Percentiles rank a stretch among this genome's conserved stretches.
These are phyloP conservation scores for Dermolepida albohirtum DNA, from an alignment of 2,888 invertebrate species.

Conservation along the genomic window DNA sequence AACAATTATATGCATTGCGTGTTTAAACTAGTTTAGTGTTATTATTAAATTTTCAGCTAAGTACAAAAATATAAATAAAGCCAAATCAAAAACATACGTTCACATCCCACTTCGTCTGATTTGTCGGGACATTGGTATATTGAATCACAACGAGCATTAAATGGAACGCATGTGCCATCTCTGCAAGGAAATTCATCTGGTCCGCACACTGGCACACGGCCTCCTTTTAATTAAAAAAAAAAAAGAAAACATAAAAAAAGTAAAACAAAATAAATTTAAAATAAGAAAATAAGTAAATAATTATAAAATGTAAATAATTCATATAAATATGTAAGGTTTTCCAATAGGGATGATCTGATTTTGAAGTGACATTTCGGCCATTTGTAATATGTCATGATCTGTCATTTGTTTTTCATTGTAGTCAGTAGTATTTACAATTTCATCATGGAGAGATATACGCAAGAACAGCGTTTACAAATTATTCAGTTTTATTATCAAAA, in stretches of 20 bases:
- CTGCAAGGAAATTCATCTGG: slow-evolving; percentile 65
- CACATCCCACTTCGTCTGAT: slow-evolving; percentile 69
- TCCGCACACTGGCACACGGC: slow-evolving; percentile 54
- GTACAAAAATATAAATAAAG: slow-evolving; percentile 5
- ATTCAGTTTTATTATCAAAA: too few relatives aligned
- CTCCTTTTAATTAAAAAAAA: slow-evolving; percentile 47
- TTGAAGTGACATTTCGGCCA: too few relatives aligned
- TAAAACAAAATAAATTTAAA: slow-evolving; percentile 44
- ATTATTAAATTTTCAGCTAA: slow-evolving; percentile 6
- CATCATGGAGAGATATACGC: too few relatives aligned
- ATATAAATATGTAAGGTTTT: too few relatives aligned
- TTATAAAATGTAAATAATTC: too few relatives aligned
- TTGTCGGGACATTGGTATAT: slow-evolving; percentile 71
- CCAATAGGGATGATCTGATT: too few relatives aligned
- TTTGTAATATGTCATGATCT: too few relatives aligned
- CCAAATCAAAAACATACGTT: slow-evolving; percentile 25
- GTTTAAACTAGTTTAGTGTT: background rate
- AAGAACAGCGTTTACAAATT: too few relatives aligned
- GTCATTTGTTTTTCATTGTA: too few relatives aligned
- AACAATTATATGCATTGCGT: background rate
- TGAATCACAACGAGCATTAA: slow-evolving; percentile 68
- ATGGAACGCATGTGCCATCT: slow-evolving; percentile 65
- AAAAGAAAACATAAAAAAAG: slow-evolving; percentile 51
- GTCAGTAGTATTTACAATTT: too few relatives aligned
- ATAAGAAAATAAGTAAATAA: too few relatives aligned